Base-by-base conservation (phyloP, 2,113 vertebrate species). In the Plecotus auritus region DNA sequence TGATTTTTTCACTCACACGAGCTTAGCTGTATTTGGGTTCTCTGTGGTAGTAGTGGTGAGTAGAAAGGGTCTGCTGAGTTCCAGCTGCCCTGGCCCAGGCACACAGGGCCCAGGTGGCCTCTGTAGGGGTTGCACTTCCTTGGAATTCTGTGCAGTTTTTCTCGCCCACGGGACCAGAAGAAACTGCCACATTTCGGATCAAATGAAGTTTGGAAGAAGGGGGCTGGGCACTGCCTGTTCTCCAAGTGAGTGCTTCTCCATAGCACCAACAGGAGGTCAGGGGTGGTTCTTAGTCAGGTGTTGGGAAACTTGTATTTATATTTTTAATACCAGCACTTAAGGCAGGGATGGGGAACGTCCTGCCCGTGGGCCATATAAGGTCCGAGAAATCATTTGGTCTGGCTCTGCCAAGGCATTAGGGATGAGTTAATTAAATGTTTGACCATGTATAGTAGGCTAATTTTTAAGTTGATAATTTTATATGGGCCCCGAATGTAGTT, bases 181-280 rank as follows among this genome's bases (percentile, higher is more conserved):
- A 51, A 88, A 51, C 42, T 28, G 32, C 45, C 47, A 14, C 77
- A 7, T 88, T 92, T 81, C 66, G 67, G 74, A 59, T 76, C 30
- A 35, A 10, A 23, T 35, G 64, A 18, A 23, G 3, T 35, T 77
- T 80, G 67, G 59, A 22, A 45, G 66, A 70, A 80, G 28, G 49
- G 18, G 0, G 12, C 12, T 80, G 42, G 12, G 4, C 4, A 1
- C 2, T 13, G 17, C 16, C 23, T 51, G 8, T 59, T 54, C 18
- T 49, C 47, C 9, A 42, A 49, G 67, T 51, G 8, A 47, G 8
- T 11, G 2, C 16, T 35, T 74, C 54, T 73, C 12, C 26, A 6
- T 35, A 26, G 51, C 7, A 2, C 11, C 26, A 17, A 4, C 14
- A 0, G 11, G 32, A 66, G 2, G 16, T 28, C 45, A 61, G 20